A percentile compares a stretch with the other conserved stretches of the same genome.
These are phyloP conservation scores for Dysdera silvatica DNA, from an alignment of 1,140 invertebrate genomes.

Conservation along the genomic window DNA sequence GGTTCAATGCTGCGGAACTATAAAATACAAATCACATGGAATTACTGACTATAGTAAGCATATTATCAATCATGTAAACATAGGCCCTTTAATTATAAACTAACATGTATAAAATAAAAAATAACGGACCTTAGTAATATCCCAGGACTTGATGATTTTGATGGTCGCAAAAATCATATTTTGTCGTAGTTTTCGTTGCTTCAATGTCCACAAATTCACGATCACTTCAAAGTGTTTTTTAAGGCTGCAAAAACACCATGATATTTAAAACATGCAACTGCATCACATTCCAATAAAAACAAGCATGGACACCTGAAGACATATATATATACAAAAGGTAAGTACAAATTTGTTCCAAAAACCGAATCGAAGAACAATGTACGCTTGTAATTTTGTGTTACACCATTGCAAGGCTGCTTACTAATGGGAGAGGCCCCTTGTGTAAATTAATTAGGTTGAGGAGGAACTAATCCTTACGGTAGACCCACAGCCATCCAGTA, in stretches of 20 bases:
- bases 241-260: constrained; percentile 47
- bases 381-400: too few species aligned
- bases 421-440: too few species aligned
- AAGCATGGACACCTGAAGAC: background rate
- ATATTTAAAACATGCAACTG: background rate
- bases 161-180: constrained; percentile 99
- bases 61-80: too few species aligned
- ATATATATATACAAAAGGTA: background rate
- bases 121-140: constrained; percentile 60
- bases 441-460: too few species aligned
- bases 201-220: constrained; percentile 87
- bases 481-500: too few species aligned
- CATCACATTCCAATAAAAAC: background rate
- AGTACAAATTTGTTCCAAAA: background rate
- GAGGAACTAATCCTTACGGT: too few species aligned
- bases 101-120: background rate
- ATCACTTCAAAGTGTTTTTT: constrained; percentile 80
- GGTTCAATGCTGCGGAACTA: constrained; percentile 92
- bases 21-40: too few species aligned
- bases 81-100: too few species aligned
- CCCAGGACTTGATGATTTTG: constrained; percentile 92
- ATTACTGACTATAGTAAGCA: too few species aligned
- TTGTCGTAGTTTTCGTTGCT: constrained; percentile 83
- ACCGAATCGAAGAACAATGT: background rate
- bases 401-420: too few species aligned